Evolutionary conservation across 2,888 invertebrate species (phyloP).

Genomic region (Allacma fusca): DNA sequence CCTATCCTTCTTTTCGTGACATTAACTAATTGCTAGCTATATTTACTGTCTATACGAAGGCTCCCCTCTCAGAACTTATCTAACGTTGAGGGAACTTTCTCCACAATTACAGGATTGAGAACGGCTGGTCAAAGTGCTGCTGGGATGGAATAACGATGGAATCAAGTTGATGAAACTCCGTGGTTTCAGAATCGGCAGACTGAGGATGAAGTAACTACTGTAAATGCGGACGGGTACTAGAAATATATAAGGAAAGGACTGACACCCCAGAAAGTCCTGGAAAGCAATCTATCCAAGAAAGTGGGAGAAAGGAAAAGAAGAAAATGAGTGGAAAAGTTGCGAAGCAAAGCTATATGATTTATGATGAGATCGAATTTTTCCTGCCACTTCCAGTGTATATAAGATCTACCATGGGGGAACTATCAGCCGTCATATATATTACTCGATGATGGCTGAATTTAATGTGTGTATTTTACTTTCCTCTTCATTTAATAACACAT

Average conservation of each 20-base stretch:
- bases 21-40: no score
- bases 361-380: slow-evolving; percentile 48
- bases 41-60: no score
- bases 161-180: no score
- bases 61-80: no score
- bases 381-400: slow-evolving; percentile 45
- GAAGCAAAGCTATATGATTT: slow-evolving; percentile 44
- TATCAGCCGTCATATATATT: not conserved
- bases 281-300: not conserved
- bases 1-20: no score
- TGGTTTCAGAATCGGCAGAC: no score
- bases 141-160: no score
- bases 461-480: slow-evolving; percentile 24
- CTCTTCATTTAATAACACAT: slow-evolving; percentile 25
- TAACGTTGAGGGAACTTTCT: no score
- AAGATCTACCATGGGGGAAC: not conserved
- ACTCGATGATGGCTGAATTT: slow-evolving; percentile 28
- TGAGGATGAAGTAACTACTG: no score
- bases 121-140: no score
- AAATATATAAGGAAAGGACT: slow-evolving; percentile 1
- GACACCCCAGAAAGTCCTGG: not conserved
- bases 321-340: not conserved
- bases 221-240: no score
- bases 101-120: no score
- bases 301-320: not conserved